Percentiles rank a stretch among this genome's conserved stretches.
phyloP scores from a whole-genome alignment of 1,140 invertebrate species.

The Leptinotarsa lineolata region DNA sequence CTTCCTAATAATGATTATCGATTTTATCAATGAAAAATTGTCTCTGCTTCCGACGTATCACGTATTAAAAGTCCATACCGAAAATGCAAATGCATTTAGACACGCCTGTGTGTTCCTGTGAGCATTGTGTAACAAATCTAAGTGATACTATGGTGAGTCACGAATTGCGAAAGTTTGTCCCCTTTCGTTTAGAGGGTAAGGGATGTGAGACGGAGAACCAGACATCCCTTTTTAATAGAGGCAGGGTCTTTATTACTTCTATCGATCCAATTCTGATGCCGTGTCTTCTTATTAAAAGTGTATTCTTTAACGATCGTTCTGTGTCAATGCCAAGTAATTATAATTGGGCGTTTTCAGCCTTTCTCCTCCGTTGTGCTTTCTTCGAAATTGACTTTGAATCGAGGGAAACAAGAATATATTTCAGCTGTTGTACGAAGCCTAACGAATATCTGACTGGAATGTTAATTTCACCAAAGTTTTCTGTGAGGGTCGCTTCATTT shows the following conservation, averaged over 20 bases:
- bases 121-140: slow-evolving; percentile 6
- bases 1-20: no score
- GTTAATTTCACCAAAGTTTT: no score
- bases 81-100: slow-evolving; percentile 1
- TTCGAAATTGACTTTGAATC: background rate
- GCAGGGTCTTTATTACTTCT: slow-evolving; percentile 28
- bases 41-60: no score
- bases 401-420: background rate
- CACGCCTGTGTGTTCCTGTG: background rate
- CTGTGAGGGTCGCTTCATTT: no score
- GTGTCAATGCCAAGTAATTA: background rate
- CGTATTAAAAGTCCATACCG: background rate
- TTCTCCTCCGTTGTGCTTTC: background rate
- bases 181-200: slow-evolving; percentile 16
- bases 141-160: slow-evolving; percentile 19
- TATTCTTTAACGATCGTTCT: slow-evolving; percentile 9
- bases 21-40: no score
- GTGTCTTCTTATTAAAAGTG: slow-evolving; percentile 22
- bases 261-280: slow-evolving; percentile 23
- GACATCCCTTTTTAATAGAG: slow-evolving; percentile 25
- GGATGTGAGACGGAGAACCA: slow-evolving; percentile 17
- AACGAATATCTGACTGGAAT: no score
- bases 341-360: background rate
- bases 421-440: no score
- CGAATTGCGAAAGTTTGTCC: slow-evolving; percentile 23